These are phyloP conservation scores for Brenthis daphne DNA, from an alignment of 2,888 invertebrate genomes.

Conservation along the genomic window DNA sequence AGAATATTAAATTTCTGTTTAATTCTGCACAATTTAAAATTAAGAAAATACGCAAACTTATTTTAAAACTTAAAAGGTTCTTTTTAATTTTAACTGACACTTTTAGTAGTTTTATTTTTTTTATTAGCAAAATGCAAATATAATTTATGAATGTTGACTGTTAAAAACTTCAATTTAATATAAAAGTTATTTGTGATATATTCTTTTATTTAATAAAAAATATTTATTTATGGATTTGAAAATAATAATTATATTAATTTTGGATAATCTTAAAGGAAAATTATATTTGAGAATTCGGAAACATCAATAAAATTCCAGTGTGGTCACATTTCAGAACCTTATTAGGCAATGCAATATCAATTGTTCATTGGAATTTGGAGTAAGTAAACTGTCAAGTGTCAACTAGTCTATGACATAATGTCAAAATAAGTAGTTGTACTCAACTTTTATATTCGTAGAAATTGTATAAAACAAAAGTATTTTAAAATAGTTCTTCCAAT, in stretches of 20 bases:
- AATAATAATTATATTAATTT: no score
- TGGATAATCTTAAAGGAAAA: no score
- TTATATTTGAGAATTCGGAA: no score
- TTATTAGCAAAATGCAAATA: background rate
- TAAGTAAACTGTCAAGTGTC: background rate
- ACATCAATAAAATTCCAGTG: background rate
- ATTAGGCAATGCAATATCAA: no score
- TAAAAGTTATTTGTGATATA: no score
- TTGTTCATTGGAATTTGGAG: no score
- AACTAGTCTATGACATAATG: slow-evolving; percentile 15
- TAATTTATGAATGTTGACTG: no score
- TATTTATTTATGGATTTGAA: no score
- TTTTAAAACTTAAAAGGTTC: background rate
- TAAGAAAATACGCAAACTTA: background rate
- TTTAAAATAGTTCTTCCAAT: background rate
- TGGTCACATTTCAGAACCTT: background rate
- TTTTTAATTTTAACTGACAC: slow-evolving; percentile 21
- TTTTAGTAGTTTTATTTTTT: background rate
- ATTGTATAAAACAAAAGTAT: background rate
- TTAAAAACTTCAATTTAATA: no score
- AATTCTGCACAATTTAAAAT: background rate
- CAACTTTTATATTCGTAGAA: background rate
- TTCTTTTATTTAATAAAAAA: no score
- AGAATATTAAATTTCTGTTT: no score
- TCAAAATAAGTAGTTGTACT: slow-evolving; percentile 14